Evolutionary conservation across 2,113 vertebrate species (phyloP).

Genomic region (Chauna torquata): DNA sequence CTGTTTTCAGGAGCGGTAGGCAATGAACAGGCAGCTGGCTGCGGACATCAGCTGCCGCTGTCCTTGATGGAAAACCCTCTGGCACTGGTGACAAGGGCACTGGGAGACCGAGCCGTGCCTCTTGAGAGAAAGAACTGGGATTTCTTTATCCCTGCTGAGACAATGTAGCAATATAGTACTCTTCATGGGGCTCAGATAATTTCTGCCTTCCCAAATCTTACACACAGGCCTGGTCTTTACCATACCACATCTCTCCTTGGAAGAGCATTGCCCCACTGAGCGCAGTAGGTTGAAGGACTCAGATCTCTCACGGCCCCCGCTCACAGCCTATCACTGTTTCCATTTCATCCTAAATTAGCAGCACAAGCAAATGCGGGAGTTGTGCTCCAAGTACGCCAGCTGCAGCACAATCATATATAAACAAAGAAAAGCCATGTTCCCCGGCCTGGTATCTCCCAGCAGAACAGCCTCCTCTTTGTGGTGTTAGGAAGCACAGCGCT

Average conservation of each 20-base stretch:
- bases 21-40: neutral
- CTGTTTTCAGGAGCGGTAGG: neutral
- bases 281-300: neutral
- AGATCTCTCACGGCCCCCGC: rapidly evolving
- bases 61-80: neutral
- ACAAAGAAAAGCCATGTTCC: slow-evolving; percentile 32
- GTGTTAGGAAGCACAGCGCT: neutral
- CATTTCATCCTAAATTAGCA: neutral
- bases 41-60: neutral
- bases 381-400: neutral
- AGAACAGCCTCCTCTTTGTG: slow-evolving; percentile 52
- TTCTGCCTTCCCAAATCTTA: neutral
- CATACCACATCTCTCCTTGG: rapidly evolving
- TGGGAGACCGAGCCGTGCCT: neutral
- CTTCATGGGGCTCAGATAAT: neutral
- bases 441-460: slow-evolving; percentile 11
- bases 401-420: neutral
- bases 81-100: neutral
- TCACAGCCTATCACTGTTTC: neutral
- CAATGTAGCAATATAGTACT: neutral
- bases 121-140: neutral
- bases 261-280: neutral
- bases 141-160: neutral
- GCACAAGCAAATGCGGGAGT: neutral
- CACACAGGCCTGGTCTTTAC: neutral